Base-by-base conservation (phyloP, 2,797 vertebrate genomes). In the Iguana delicatissima region DNA sequence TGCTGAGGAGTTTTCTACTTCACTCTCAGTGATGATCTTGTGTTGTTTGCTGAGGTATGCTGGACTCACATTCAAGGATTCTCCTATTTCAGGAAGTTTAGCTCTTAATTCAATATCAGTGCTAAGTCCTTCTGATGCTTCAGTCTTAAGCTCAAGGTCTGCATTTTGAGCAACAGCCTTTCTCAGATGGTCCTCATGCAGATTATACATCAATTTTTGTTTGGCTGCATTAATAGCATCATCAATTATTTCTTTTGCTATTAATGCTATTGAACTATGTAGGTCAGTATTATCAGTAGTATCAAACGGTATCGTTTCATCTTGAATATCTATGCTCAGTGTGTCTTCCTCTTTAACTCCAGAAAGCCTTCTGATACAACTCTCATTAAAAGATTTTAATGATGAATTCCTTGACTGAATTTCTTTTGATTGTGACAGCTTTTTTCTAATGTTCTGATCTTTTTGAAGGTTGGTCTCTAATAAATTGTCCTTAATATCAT, bases 221-320 rank as follows among this genome's bases (percentile, higher is more conserved):
- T 96, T 96, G 94, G 96, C 97, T 94, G 95, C 94, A 92, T 89
- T 95, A 95, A 98, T 96, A 92, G 96, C 93, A 89, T 95, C 95
- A 94, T 95, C 96, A 92, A 97, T 96, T 93, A 96, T 96, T 94
- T 96, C 95, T 92, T 94, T 96, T n/a, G 97, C 96, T 96, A 94
- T 95, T 79, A 96, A 89, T 88, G 93, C 92, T 89, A 97, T 84
- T 18, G 92, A 87, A 89, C 80, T 95, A 89, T 94, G 85, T n/a
- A 95, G 93, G 93, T 95, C 89, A 91, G 13, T 89, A 93, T 92
- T 94, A 94, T 95, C 93, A 86, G 93, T 92, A 86, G 91, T 85
- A 84, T 80, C 90, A 93, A 94, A 85, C 0, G 90, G n/a, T 57
- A 81, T 91, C 67, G 91, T 95, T 95, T 96, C 92, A 94, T 96